Conservation (phyloP, 53 echinoderm and acorn worm genomes). For the Henricia sp. region DNA sequence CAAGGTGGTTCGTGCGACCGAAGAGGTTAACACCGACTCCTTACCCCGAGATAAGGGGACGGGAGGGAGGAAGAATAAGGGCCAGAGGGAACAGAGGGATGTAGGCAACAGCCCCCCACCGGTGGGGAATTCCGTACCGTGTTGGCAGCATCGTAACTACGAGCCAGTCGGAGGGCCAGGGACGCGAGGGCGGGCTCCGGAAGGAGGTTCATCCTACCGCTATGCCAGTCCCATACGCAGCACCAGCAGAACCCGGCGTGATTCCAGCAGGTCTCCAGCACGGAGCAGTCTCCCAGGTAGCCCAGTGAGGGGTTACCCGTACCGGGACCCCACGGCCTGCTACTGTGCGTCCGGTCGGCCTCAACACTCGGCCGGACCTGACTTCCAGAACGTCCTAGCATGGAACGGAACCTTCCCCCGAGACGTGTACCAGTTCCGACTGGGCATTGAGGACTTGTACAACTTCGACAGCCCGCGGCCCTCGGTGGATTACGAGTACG, state of each 20-base stretch:
- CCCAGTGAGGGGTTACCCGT: slow-evolving; percentile 78
- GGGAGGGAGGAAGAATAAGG: slow-evolving; percentile 72
- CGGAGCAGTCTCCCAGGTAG: slow-evolving; percentile 87
- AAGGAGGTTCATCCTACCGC: slow-evolving; percentile 78
- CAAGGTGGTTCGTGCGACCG: slow-evolving; percentile 81
- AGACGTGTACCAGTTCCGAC: slow-evolving; percentile 89
- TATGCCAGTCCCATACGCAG: slow-evolving; percentile 83
- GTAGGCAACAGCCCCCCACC: slow-evolving; percentile 77
- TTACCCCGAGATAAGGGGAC: slow-evolving; percentile 50
- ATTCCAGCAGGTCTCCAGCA: slow-evolving; percentile 86
- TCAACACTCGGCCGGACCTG: slow-evolving; percentile 54
- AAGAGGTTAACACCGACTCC: slow-evolving; percentile 58
- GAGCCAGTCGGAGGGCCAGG: slow-evolving; percentile 51
- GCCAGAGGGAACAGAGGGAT: slow-evolving; percentile 57
- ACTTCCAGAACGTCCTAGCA: slow-evolving; percentile 87
- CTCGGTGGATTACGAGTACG: slow-evolving; percentile 87
- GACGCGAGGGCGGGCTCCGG: slow-evolving; percentile 68
- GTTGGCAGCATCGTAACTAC: slow-evolving; percentile 79
- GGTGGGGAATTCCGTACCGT: slow-evolving; percentile 62
- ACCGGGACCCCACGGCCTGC: slow-evolving; percentile 81
- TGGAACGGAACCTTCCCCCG: slow-evolving; percentile 98
- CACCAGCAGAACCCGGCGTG: slow-evolving; percentile 74
- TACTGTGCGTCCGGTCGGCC: slow-evolving; percentile 75
- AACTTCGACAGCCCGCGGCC: slow-evolving; percentile 90
- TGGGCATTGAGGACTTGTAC: slow-evolving; percentile 78